These are phyloP conservation scores for Tanytarsus gracilentus DNA, from an alignment of 2,888 invertebrate genomes.

Conservation along the genomic window DNA sequence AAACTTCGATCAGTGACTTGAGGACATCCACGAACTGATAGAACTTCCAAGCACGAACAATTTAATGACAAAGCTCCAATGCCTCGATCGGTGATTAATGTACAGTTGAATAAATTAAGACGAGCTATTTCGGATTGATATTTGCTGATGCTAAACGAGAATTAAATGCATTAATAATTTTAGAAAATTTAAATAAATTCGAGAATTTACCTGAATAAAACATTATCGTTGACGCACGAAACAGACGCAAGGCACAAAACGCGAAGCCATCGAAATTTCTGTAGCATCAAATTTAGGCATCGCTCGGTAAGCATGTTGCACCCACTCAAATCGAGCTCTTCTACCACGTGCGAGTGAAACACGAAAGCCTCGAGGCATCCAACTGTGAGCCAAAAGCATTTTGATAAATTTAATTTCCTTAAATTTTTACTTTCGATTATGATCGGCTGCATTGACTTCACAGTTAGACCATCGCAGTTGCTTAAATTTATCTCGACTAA, in stretches of 20 bases:
- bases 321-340: neutral
- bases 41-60: neutral
- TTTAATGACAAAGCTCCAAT: conserved; percentile 11
- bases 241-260: neutral
- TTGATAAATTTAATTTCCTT: neutral
- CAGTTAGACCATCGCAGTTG: neutral
- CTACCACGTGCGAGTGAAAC: neutral
- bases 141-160: conserved; percentile 1
- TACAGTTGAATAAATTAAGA: neutral
- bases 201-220: no score
- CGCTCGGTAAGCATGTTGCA: neutral
- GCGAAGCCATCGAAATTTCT: neutral
- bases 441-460: neutral
- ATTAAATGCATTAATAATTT: no score
- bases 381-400: conserved; percentile 2
- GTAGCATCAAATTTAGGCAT: neutral
- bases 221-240: neutral
- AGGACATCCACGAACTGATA: neutral
- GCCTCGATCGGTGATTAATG: neutral
- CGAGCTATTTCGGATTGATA: neutral
- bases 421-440: neutral
- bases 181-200: no score
- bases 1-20: conserved; percentile 11
- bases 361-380: conserved; percentile 8
- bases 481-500: neutral